Base-by-base conservation (phyloP, 1,140 invertebrate species). In the Zaprionus ornatus region DNA sequence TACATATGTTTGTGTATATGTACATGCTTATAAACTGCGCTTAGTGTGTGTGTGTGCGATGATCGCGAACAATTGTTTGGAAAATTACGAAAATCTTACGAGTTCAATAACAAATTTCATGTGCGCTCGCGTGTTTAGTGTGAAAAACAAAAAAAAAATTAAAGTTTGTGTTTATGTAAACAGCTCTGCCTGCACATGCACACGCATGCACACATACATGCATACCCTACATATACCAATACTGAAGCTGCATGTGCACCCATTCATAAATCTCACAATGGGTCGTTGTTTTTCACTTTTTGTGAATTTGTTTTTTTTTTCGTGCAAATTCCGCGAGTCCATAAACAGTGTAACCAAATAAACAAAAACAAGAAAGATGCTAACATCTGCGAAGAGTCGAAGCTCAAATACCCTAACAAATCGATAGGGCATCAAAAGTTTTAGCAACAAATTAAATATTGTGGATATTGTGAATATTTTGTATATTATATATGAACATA, bases 1-100 rank as follows among this genome's bases (percentile, higher is more conserved):
- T 29, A n/a, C 17, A 19, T n/a, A 19, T 50, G 9, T 12, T 2
- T 48, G 2, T n/a, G 6, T 45, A 3, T n/a, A 17, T 45, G n/a
- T 45, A 10, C 12, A 13, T 50, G 19, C 19, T 32, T 32, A 3
- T 10, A 3, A 10, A 32, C 29, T 32, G 21, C 7, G n/a, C 7
- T 19, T 50, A 19, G 12, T 21, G 19, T 50, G 45, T 21, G 19
- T 50, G 45, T 50, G 19, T 21, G 19, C 21, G 45, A 12, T 10
- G 45, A 50, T 50, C 45, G 45, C 17, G 12, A 12, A 50, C 45
- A 23, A 23, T 50, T 50, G 45, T 23, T 50, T 13, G 12, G 45
- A 23, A 19, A 50, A 50, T 50, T 21, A 50, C 45, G 17, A 50
- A 50, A 50, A 50, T 50, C 45, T 50, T 21, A 50, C 45, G 45